These are phyloP conservation scores for Gavia stellata DNA, from an alignment of 2,113 vertebrate genomes.

Conservation along the genomic window DNA sequence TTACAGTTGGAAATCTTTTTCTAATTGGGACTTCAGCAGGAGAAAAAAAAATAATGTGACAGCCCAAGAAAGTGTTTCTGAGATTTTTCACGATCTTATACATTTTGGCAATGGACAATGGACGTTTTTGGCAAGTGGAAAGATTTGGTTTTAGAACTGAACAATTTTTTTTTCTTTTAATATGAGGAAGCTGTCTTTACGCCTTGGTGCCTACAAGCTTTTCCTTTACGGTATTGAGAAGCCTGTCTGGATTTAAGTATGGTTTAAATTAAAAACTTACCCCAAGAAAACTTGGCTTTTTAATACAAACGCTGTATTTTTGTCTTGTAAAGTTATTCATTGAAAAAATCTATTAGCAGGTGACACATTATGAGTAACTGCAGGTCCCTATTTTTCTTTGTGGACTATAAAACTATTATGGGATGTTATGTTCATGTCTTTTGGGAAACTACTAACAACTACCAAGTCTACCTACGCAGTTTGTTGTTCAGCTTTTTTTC, in stretches of 20 bases:
- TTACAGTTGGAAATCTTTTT: neutral
- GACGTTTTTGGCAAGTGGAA: neutral
- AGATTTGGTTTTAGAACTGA: neutral
- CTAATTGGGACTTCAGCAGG: neutral
- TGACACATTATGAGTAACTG: neutral
- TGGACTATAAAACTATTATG: neutral
- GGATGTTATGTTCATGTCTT: neutral
- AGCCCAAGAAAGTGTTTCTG: neutral
- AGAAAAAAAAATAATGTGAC: neutral
- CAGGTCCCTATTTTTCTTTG: neutral
- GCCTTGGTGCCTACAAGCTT: neutral
- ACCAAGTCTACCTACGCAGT: neutral
- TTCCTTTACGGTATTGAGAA: neutral
- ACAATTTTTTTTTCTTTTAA: too few species aligned
- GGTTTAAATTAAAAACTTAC: neutral
- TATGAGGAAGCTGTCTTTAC: neutral
- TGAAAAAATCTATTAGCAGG: neutral
- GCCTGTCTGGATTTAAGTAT: neutral
- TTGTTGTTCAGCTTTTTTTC: neutral
- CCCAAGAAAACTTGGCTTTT: neutral
- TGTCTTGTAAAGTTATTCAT: neutral
- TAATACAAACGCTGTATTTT: neutral
- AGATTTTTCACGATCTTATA: neutral
- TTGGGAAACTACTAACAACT: neutral
- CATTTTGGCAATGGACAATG: neutral